Evolutionary conservation across 2,113 vertebrate genomes (phyloP), one percentile per base, ranked within the genome.

Genomic region (Seriola dumerili): DNA sequence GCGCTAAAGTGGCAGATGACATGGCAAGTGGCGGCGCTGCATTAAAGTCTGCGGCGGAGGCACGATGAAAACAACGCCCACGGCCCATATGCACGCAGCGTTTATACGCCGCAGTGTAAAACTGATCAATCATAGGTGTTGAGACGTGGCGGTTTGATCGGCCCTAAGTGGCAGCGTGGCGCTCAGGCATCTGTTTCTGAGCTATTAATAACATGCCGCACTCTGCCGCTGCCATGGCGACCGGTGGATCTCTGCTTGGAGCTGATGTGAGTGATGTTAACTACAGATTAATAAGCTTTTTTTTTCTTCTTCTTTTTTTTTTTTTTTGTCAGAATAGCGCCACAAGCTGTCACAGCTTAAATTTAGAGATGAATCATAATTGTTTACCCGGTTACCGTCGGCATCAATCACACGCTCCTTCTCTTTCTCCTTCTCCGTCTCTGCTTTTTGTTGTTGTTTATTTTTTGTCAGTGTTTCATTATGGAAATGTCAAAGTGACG

Each of bases 41-140:
- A 78, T 81, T 82, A 78, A 46, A 48, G 65, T 73, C n/a, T 59
- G 57, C 58, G 21, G 52, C 8, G n/a, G 81, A 44, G 52, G 57
- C 77, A n/a, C 34, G 14, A 88, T 84, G 88, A 90, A 93, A 93
- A 94, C 90, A 94, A 91, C 92, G 72, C 93, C 93, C 90, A 94
- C 93, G 66, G 62, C 69, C 65, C 91, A 85, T 93, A 90, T 91
- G 89, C 65, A 57, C 32, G 29, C 48, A 0, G 21, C 36, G 55
- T 54, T 72, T 36, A 4, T 19, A 50, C 55, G 66, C 68, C 52
- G 38, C 54, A 10, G 71, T 75, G 88, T 70, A 88, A 91, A 92
- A 90, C 83, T 87, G 75, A 91, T 93, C 93, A 94, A 85, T 91
- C 87, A 77, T 76, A 90, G 92, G 89, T 93, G 93, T 91, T 86